Evolutionary conservation across 2,797 vertebrate genomes (phyloP), one percentile per base, ranked within the genome.

Genomic region (Catamblyrhynchus diadema): DNA sequence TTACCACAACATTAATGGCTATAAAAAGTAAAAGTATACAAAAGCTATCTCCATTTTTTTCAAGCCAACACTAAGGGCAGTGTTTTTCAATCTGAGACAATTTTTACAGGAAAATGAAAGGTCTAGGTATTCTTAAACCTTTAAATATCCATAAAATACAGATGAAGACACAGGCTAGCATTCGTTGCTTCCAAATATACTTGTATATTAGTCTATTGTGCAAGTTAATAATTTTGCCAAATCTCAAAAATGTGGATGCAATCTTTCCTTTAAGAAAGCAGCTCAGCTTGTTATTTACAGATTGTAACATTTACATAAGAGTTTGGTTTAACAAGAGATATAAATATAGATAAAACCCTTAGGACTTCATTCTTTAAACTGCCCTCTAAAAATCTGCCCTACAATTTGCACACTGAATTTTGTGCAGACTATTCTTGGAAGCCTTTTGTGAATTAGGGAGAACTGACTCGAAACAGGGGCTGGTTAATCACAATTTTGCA

Each of bases 401-500:
- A 97, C 97, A 98, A 98, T 98, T 98, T 98, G 96, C 97, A 97
- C 97, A 97, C 97, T 97, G 97, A 97, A 97, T 98, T 98, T 97
- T 97, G 97, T 96, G 96, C 96, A 97, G 97, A 97, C 97, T 98
- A 98, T 98, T 98, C 97, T 98, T 98, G 97, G 98, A 98, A 97
- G 96, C 94, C 98, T 98, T 97, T 98, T 98, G 97, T 98, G 97
- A 98, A 97, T 97, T 96, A 97, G 96, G 97, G 94, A 96, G 97
- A 97, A 97, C 96, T 97, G 97, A 98, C 98, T 98, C 95, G 85
- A 97, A 97, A 97, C 97, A 97, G 97, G 97, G 97, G 96, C 97
- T 97, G 97, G 97, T 97, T 98, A 98, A 98, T 98, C 97, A 98
- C 97, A 98, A 97, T 98, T 98, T 97, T 97, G 98, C 97, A 98